Evolutionary conservation across 35 echinoderm and acorn worm genomes (phyloP).

Genomic region (Stichopus chloronotus): DNA sequence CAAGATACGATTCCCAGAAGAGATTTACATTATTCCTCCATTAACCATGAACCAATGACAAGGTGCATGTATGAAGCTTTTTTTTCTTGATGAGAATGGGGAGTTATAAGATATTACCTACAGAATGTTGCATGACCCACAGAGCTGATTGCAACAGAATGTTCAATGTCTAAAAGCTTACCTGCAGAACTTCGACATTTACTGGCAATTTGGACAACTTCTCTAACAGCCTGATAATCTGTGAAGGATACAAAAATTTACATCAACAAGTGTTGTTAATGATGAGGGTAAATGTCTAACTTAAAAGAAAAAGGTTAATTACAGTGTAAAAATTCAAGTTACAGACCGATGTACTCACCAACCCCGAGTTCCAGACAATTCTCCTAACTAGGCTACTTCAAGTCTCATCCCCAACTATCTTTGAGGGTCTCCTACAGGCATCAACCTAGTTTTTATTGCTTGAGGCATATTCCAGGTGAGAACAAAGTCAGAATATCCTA

Average conservation of each 20-base stretch:
- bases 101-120: too few relatives aligned
- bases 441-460: too few relatives aligned
- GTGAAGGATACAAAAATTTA: not conserved
- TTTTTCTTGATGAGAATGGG: too few relatives aligned
- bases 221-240: constrained; percentile 22
- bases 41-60: too few relatives aligned
- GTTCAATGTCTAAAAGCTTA: not conserved
- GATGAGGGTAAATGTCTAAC: not conserved
- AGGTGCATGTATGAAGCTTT: too few relatives aligned
- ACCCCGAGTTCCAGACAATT: not conserved
- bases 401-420: too few relatives aligned
- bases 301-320: not conserved
- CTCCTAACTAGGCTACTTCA: not conserved
- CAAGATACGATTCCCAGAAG: too few relatives aligned
- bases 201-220: constrained; percentile 33
- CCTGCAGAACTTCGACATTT: constrained; percentile 35
- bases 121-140: not conserved
- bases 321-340: too few relatives aligned
- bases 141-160: not conserved
- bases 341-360: not conserved
- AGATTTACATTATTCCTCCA: too few relatives aligned
- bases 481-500: too few relatives aligned
- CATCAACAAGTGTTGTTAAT: not conserved
- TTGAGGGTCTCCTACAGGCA: too few relatives aligned
- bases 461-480: too few relatives aligned